Percentiles rank a stretch among this genome's conserved stretches.
Conservation (phyloP, 2,113 vertebrate species). For the Rhineura floridana region DNA sequence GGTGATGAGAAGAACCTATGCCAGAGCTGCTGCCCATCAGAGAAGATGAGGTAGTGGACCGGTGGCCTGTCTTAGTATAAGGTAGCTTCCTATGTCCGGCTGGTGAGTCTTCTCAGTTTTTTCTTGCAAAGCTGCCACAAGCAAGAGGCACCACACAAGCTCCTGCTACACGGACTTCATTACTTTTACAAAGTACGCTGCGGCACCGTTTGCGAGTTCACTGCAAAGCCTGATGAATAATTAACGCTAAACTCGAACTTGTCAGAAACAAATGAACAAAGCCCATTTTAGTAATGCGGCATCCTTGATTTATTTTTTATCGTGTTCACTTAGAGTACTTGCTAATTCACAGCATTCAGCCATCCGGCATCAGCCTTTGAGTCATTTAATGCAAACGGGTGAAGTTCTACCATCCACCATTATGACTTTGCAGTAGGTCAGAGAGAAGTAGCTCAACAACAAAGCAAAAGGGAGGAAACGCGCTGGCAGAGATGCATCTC, state of each 20-base stretch:
- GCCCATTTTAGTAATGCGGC: slow-evolving; percentile 59
- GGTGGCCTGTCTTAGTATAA: neutral
- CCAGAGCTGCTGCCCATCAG: neutral
- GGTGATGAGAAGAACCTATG: neutral
- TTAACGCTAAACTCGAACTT: slow-evolving; percentile 63
- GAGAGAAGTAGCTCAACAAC: neutral
- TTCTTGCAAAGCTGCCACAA: fast-evolving
- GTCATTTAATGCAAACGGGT: fast-evolving
- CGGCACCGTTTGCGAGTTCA: slow-evolving; percentile 51
- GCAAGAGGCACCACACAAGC: neutral
- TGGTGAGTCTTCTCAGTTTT: neutral
- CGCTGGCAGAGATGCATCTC: neutral
- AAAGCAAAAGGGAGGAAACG: neutral
- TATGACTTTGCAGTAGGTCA: neutral
- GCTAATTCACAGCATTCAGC: slow-evolving; percentile 57
- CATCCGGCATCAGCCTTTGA: slow-evolving; percentile 23
- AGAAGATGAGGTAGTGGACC: neutral
- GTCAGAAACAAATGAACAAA: slow-evolving; percentile 71
- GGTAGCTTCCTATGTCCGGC: neutral
- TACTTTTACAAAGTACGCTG: slow-evolving; percentile 50
- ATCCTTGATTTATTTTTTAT: slow-evolving; percentile 65
- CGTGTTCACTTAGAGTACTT: slow-evolving; percentile 52
- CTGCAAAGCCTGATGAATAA: slow-evolving; percentile 69
- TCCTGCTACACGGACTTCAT: slow-evolving; percentile 46
- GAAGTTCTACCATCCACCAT: neutral